Percentiles rank a stretch among this genome's conserved stretches.
phyloP scores from a whole-genome alignment of 2,113 vertebrate species.

The Pycnonotus jocosus region DNA sequence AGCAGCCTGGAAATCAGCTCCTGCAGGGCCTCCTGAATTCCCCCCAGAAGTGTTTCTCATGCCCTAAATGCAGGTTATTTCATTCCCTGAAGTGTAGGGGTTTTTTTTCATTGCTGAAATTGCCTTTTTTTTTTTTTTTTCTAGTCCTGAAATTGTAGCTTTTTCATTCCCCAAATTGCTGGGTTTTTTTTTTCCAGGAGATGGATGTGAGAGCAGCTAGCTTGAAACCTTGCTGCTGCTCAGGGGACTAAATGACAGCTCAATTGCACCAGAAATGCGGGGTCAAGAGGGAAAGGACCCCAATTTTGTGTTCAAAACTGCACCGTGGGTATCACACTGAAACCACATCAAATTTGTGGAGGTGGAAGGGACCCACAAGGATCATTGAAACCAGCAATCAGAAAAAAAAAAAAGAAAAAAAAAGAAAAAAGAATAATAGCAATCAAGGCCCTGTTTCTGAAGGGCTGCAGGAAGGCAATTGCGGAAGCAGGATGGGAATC shows the following conservation, averaged over 20 bases:
- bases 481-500: background rate
- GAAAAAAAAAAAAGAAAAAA: too few species aligned
- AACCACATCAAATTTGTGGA: background rate
- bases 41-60: too few species aligned
- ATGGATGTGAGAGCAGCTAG: background rate
- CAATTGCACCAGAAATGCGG: background rate
- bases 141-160: background rate
- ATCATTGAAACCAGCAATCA: background rate
- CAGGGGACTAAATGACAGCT: background rate
- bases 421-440: too few species aligned
- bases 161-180: background rate
- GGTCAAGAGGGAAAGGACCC: background rate
- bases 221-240: background rate
- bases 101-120: background rate
- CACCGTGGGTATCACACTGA: background rate
- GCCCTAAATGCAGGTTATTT: background rate
- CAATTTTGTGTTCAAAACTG: background rate
- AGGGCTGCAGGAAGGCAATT: background rate
- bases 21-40: too few species aligned
- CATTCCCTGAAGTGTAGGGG: fast-evolving
- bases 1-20: background rate
- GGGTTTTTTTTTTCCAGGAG: background rate
- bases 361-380: background rate
- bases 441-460: background rate
- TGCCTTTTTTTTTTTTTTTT: background rate